phyloP scores from a whole-genome alignment of 2,888 invertebrate genomes.

The Limenitis camilla region DNA sequence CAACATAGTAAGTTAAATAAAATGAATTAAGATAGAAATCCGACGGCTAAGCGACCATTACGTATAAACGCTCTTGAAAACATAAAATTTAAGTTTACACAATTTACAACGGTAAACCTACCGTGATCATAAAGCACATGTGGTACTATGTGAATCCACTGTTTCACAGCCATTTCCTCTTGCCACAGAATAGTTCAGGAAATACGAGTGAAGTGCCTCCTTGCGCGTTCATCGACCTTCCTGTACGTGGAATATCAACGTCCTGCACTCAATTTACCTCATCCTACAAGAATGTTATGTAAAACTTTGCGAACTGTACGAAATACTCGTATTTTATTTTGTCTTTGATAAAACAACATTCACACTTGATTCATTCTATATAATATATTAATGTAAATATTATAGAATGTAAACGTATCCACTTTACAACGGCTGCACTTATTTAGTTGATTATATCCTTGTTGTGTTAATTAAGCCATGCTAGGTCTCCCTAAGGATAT shows the following conservation, averaged over 20 bases:
- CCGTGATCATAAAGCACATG: neutral
- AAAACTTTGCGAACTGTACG: neutral
- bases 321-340: neutral
- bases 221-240: constrained; percentile 12
- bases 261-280: constrained; percentile 8
- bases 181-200: constrained; percentile 6
- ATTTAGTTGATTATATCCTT: no score
- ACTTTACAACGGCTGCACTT: no score
- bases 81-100: neutral
- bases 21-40: no score
- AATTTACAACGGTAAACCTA: neutral
- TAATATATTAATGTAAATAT: neutral
- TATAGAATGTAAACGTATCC: no score
- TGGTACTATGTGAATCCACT: neutral
- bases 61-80: no score
- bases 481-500: no score
- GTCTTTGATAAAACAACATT: neutral
- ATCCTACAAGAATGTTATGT: neutral
- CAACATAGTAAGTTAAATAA: no score
- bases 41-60: no score
- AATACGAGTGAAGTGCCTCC: constrained; percentile 12
- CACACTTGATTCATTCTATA: neutral
- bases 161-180: constrained; percentile 6
- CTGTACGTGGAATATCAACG: constrained; percentile 10
- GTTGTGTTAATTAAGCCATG: no score